Evolutionary conservation across 2,797 vertebrate species (phyloP), one percentile per base, ranked within the genome.

Genomic region (Saxicola maurus): DNA sequence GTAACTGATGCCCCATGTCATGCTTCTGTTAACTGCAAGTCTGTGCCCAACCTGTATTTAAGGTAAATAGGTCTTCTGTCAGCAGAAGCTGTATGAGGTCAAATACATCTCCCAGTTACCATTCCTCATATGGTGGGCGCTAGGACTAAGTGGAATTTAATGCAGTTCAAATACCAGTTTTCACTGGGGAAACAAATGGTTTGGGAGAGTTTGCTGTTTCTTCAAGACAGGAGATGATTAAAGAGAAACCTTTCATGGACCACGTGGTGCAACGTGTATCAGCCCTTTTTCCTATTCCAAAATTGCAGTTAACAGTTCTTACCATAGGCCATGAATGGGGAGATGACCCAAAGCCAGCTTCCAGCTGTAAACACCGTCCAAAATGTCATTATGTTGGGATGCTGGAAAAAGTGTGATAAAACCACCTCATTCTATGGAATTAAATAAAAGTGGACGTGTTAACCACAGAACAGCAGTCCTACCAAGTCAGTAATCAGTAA

Each of bases 291-390:
- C n/a, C 56, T 49, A 79, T 51, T 90, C 56, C 33, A 75, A 49
- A 87, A 75, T 4, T 82, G 45, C 43, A 64, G 21, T 77, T 72
- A 90, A 59, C 45, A 74, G 76, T 95, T 93, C 98, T 98, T 96
- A 99, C 99, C 98, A 18, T 99, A 99, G 65, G 98, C 97, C 98
- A 99, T 99, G 95, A 99, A 99, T 2, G 99, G 99, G 33, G 98
- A 98, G 94, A 99, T 98, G 87, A 99, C 98, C 98, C 99, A 99
- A 80, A 99, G 98, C 97, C 98, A 98, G 90, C 97, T 98, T 96
- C 98, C 98, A 93, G 98, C 98, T 93, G 98, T 98, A 95, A 99
- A 99, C 71, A 99, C 98, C 92, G 98, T 97, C 95, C 98, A 98
- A 15, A 98, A 98, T 6, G 98, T 98, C 97, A 99, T 98, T 95